Base-by-base conservation (phyloP, 2,888 invertebrate species). In the Bellardia bayeri region DNA sequence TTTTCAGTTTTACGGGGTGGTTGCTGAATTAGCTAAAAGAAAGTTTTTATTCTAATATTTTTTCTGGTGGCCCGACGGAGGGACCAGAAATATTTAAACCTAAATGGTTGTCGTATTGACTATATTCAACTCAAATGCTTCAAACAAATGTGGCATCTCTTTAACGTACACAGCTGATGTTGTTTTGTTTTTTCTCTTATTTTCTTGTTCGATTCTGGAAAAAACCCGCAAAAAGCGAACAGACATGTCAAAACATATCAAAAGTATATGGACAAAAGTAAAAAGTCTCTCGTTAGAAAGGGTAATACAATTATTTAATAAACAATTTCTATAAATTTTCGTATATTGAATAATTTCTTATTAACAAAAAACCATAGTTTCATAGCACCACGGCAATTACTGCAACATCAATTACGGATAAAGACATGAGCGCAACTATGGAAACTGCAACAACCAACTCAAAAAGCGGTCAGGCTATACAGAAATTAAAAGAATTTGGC, bases 401-500 rank as follows among this genome's bases (percentile, higher is more conserved):
- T 40, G 6, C 2, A 7, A 75, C 37, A 16, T 64, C 56, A 40
- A 11, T 23, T 5, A 61, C 5, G 1, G 30, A 23, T 8, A n/a
- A 63, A 30, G 51, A 74, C 45, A 87, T 87, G 87, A 86, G 83
- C 9, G 6, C 51, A 14, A 37, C 56, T 42, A 13, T 82, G 11
- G 68, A 72, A 58, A 83, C 82, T 11, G 61, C 64, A 45, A 64
- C 68, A 58, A 64, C 85, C 40, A 58, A 83, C 13, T 72, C 88
- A 13, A 89, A 89, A 82, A 86, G 89, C 49, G 89, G 88, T 0
- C 68, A 86, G 76, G 90, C 90, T 13, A 72, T 89, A 68, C 63
- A 89, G 56, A 89, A 87, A 33, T 80, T 90, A 33, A 89, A 89
- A 7, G 86, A 89, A 76, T 88, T 90, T 72, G 90, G 90, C 4